Percentiles rank a stretch among this genome's conserved stretches.
These are phyloP conservation scores for Clarias platycephalus DNA, from an alignment of 2,797 vertebrate genomes.

Conservation along the genomic window DNA sequence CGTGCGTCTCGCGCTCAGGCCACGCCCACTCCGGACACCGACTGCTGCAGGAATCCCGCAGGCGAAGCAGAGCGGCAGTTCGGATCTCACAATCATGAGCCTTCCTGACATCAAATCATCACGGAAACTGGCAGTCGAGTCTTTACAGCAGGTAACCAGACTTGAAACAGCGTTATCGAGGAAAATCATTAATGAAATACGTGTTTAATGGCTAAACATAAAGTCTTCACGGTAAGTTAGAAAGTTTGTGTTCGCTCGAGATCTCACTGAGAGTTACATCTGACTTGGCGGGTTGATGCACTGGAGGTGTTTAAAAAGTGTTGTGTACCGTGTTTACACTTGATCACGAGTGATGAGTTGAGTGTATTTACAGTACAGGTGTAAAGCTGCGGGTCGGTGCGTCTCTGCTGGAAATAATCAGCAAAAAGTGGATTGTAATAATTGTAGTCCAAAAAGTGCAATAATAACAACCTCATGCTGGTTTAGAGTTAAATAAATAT, in stretches of 20 bases:
- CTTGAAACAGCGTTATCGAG: not conserved
- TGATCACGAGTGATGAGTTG: not conserved
- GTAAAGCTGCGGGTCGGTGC: not conserved
- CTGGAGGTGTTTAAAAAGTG: not conserved
- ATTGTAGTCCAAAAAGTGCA: not conserved
- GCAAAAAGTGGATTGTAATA: no score
- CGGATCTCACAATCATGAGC: constrained; percentile 64
- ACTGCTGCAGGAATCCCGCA: not conserved
- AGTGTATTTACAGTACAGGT: not conserved
- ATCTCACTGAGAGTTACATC: no score
- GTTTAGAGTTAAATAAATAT: not conserved
- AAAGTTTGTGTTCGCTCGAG: no score
- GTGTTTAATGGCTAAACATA: not conserved
- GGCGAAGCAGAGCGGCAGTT: not conserved
- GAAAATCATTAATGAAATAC: not conserved
- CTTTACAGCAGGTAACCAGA: constrained; percentile 55
- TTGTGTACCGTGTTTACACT: not conserved
- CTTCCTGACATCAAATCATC: constrained; percentile 66
- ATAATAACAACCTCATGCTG: not conserved
- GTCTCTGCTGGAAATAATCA: not conserved
- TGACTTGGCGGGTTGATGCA: not conserved
- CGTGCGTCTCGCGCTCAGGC: not conserved
- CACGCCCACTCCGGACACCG: constrained; percentile 9
- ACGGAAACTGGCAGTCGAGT: constrained; percentile 55
- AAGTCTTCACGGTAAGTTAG: not conserved